Evolutionary conservation across 2,113 vertebrate species (phyloP).

Genomic region (Donacobius atricapilla): DNA sequence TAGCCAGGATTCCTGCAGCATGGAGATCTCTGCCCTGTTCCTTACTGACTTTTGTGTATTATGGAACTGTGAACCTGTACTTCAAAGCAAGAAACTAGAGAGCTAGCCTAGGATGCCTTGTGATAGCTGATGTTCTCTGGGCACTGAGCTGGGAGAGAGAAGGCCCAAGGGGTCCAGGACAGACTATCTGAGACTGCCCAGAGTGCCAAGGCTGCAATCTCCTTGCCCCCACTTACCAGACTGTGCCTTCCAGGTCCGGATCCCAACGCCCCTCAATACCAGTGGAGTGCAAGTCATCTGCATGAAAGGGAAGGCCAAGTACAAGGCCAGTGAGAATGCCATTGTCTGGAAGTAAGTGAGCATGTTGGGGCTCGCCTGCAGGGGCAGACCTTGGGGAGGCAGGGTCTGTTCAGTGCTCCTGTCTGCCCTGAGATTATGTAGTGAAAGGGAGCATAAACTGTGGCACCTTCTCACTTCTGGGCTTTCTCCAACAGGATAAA

Average conservation of each 20-base stretch:
- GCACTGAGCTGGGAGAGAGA: background rate
- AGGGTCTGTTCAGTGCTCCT: background rate
- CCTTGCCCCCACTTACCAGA: background rate
- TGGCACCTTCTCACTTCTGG: background rate
- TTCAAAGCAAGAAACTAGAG: background rate
- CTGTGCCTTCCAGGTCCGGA: constrained; percentile 85
- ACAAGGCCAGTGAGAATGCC: constrained; percentile 99
- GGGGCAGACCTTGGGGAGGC: no score
- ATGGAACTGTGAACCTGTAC: background rate
- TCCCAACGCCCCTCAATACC: constrained; percentile 96
- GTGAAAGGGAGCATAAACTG: background rate
- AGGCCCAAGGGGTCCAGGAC: background rate
- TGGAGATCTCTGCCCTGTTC: background rate
- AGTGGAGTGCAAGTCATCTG: constrained; percentile 99
- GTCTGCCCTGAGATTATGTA: background rate
- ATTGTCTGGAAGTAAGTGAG: constrained; percentile 97
- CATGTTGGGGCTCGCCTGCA: background rate
- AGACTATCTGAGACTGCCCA: background rate
- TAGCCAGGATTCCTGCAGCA: background rate
- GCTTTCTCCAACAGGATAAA: constrained; percentile 83
- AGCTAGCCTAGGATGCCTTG: background rate
- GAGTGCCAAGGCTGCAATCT: background rate
- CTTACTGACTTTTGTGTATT: background rate
- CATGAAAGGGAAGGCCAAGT: constrained; percentile 99
- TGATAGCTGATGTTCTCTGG: background rate